Evolutionary conservation across 64 coral and sea anemone genomes (phyloP).

Genomic region (Stichodactyla mertensii): DNA sequence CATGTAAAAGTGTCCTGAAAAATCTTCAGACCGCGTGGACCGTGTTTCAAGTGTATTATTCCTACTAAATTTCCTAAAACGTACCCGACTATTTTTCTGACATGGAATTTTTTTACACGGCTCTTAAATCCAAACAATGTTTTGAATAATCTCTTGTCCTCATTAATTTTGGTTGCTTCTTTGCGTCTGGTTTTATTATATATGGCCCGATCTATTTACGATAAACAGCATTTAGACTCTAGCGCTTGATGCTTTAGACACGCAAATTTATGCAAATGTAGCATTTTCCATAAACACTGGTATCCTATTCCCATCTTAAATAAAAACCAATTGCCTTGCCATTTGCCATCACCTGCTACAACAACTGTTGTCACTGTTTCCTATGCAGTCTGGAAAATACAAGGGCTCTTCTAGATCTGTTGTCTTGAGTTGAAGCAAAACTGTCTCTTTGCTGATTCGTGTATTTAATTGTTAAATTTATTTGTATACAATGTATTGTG

Average conservation of each 20-base stretch:
- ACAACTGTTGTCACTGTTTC: not conserved
- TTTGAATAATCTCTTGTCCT: not conserved
- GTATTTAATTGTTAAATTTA: too few relatives aligned
- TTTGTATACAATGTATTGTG: too few relatives aligned
- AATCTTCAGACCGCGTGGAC: not conserved
- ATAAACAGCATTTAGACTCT: not conserved
- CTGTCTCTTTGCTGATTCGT: not conserved
- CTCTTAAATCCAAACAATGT: not conserved
- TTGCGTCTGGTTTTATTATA: not conserved
- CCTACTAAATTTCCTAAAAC: not conserved
- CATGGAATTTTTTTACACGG: not conserved
- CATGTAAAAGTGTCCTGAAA: not conserved
- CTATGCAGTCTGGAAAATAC: not conserved
- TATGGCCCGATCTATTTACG: not conserved
- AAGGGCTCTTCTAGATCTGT: not conserved
- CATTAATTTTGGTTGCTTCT: not conserved
- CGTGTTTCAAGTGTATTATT: not conserved
- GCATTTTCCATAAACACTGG: not conserved
- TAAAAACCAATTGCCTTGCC: not conserved
- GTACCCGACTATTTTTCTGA: not conserved
- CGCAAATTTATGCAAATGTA: not conserved
- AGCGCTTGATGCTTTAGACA: not conserved
- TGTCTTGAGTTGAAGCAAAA: not conserved
- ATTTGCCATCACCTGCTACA: conserved; percentile 10
- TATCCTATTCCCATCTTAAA: not conserved